Percentiles rank a stretch among this genome's conserved stretches.
phyloP scores from a whole-genome alignment of 2,888 invertebrate species.

The Euplexia lucipara region DNA sequence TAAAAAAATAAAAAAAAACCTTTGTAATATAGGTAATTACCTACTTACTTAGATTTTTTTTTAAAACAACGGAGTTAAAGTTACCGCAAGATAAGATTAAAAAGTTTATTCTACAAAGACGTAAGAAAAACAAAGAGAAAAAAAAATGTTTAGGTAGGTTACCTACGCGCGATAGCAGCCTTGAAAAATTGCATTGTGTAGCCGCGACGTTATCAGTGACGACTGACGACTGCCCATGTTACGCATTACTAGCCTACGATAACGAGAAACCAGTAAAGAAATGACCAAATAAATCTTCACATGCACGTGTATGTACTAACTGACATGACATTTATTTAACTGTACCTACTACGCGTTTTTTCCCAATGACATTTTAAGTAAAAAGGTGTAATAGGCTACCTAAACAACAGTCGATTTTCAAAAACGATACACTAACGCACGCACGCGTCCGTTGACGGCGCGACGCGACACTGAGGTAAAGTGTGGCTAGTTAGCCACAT shows the following conservation, averaged over 20 bases:
- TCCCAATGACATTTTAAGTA: too few relatives aligned
- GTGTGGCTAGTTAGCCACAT: too few relatives aligned
- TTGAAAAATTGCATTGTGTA: slow-evolving; percentile 61
- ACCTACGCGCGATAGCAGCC: slow-evolving; percentile 43
- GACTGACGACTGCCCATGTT: slow-evolving; percentile 56
- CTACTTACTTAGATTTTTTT: too few relatives aligned
- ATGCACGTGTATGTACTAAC: slow-evolving; percentile 40
- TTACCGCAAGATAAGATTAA: slow-evolving; percentile 8
- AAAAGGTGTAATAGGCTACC: too few relatives aligned
- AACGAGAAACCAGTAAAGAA: slow-evolving; percentile 56
- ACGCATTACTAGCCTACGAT: slow-evolving; percentile 61
- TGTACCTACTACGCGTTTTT: slow-evolving; percentile 17
- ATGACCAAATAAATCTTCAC: slow-evolving; percentile 46
- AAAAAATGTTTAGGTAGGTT: slow-evolving; percentile 24
- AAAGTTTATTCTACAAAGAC: neutral
- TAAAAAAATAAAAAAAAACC: neutral
- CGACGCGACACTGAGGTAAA: too few relatives aligned
- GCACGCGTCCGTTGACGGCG: too few relatives aligned
- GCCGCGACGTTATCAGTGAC: slow-evolving; percentile 61
- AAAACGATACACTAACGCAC: too few relatives aligned
- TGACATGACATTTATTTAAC: slow-evolving; percentile 9
- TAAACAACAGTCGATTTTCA: too few relatives aligned
- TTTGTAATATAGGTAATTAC: slow-evolving; percentile 14
- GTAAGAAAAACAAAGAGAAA: slow-evolving; percentile 35
- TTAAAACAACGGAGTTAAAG: neutral